phyloP scores from a whole-genome alignment of 2,888 invertebrate species.

The Watsonalla cultraria region DNA sequence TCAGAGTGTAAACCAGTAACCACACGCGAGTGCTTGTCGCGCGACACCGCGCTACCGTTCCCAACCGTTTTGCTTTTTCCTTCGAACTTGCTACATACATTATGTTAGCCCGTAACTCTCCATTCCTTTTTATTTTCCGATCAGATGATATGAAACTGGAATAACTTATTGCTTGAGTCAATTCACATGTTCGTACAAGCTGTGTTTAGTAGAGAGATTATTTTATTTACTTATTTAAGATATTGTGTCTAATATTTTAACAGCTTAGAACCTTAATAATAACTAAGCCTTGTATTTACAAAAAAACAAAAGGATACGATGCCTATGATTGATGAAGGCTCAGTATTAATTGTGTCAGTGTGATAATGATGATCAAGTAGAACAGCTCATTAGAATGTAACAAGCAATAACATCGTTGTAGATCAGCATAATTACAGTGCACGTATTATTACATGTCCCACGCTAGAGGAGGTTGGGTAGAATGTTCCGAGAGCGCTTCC shows the following conservation, averaged over 20 bases:
- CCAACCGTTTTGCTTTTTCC: conserved; percentile 50
- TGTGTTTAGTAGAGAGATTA: conserved; percentile 17
- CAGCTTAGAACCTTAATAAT: background rate
- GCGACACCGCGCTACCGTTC: conserved; percentile 45
- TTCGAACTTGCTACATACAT: conserved; percentile 37
- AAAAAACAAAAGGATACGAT: no score
- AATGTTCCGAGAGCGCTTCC: conserved; percentile 24
- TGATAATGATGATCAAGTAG: background rate
- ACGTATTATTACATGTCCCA: background rate
- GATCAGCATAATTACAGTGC: background rate
- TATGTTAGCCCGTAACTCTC: conserved; percentile 46
- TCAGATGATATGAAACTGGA: conserved; percentile 48
- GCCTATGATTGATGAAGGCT: no score
- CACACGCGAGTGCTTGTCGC: conserved; percentile 35
- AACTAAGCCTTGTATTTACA: no score
- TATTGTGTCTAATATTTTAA: conserved; percentile 10
- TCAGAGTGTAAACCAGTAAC: conserved; percentile 8
- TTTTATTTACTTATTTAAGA: conserved; percentile 19
- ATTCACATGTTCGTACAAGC: conserved; percentile 34
- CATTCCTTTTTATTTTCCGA: conserved; percentile 48
- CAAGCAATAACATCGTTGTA: background rate
- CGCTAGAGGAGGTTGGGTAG: conserved; percentile 7
- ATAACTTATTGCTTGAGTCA: conserved; percentile 50
- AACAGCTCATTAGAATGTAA: background rate
- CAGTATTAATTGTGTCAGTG: background rate